These are phyloP conservation scores for Diadegma fenestrale DNA, from an alignment of 2,888 invertebrate species.

Conservation along the genomic window DNA sequence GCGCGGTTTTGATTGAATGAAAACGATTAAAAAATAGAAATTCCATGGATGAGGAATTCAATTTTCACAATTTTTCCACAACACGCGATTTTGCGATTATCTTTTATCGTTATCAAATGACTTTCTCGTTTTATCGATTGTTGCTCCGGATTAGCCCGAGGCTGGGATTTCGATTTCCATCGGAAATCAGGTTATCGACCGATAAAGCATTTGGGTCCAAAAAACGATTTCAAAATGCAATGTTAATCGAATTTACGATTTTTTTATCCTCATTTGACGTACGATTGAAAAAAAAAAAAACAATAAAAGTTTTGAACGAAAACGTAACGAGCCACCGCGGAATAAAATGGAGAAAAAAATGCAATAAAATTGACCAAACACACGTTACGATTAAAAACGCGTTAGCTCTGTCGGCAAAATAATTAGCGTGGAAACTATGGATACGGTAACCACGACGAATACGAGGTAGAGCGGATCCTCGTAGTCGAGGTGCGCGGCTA, in stretches of 20 bases:
- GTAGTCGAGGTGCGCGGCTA: conserved; percentile 77
- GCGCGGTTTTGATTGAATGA: not conserved
- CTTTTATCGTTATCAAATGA: no score
- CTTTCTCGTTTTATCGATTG: no score
- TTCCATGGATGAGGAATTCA: no score
- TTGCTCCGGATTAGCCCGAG: no score
- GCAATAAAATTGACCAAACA: not conserved
- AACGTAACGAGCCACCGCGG: not conserved
- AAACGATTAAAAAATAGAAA: not conserved
- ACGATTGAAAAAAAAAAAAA: not conserved
- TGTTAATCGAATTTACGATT: not conserved
- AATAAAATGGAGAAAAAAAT: not conserved
- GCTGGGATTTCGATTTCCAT: no score
- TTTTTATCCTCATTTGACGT: not conserved
- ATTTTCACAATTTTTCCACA: no score
- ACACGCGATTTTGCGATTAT: no score
- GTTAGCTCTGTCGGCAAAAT: not conserved
- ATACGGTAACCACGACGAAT: conserved; percentile 70
- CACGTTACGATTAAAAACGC: conserved; percentile 23
- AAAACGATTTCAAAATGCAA: not conserved
- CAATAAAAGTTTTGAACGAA: not conserved
- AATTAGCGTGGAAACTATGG: conserved; percentile 16
- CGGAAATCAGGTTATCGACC: no score
- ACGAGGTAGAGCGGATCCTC: conserved; percentile 71
- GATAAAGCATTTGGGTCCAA: no score